phyloP scores from a whole-genome alignment of 2,888 invertebrate genomes.

The Tenthredo notha region DNA sequence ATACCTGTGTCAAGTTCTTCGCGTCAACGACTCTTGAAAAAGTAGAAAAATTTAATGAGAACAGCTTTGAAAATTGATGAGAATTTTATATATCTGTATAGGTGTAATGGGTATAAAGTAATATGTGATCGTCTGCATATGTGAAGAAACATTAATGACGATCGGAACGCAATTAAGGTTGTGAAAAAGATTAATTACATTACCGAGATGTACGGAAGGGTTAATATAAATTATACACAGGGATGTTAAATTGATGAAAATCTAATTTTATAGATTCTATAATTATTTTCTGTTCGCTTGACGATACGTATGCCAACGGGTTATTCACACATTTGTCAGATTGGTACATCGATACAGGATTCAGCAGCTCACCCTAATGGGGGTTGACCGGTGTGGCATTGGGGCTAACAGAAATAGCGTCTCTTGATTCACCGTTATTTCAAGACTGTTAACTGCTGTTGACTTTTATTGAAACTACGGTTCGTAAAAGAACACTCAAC shows the following conservation, averaged over 20 bases:
- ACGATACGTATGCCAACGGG: background rate
- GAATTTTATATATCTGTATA: background rate
- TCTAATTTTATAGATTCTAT: background rate
- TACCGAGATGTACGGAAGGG: background rate
- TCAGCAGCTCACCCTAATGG: slow-evolving; percentile 19
- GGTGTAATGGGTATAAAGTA: background rate
- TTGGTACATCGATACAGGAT: background rate
- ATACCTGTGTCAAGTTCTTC: background rate
- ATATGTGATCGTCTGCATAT: background rate
- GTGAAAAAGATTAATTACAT: background rate
- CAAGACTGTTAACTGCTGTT: slow-evolving; percentile 44
- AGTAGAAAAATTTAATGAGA: background rate
- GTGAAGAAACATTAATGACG: background rate
- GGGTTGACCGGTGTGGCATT: slow-evolving; percentile 22
- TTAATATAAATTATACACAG: background rate
- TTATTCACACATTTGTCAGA: background rate
- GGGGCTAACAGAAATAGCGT: slow-evolving; percentile 25
- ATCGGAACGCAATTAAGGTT: too few relatives aligned
- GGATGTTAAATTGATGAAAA: background rate
- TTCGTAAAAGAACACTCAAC: slow-evolving; percentile 33
- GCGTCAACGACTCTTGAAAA: background rate
- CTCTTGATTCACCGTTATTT: slow-evolving; percentile 48
- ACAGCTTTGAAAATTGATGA: background rate
- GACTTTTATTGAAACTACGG: slow-evolving; percentile 34
- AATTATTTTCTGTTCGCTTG: background rate